Base-by-base conservation (phyloP, 2,888 invertebrate genomes). In the Pollenia amentaria region DNA sequence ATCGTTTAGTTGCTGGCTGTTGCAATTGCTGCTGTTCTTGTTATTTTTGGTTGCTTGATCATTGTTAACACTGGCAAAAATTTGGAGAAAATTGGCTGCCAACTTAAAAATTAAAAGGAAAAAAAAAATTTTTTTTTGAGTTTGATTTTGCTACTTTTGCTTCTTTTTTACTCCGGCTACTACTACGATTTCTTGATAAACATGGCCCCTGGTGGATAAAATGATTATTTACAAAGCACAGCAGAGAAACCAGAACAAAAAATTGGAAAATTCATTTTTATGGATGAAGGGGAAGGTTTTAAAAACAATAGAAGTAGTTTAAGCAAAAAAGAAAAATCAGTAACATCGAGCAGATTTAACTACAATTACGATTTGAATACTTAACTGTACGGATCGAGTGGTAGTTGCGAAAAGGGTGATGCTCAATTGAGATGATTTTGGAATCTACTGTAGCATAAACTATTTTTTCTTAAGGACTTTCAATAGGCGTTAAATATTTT, bases 1-100 rank as follows among this genome's bases (percentile, higher is more conserved):
- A 48, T 14, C 51, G 38, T 21, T 57, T 55, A 21, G 9, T 21
- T 12, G 38, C 18, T 40, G 55, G 65, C n/a, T 65, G 7, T 18
- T 80, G n/a, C 48, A 21, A 16, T 51, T 48, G 48, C 14, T 65
- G 48, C 16, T 48, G n/a, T 48, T 29, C 9, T 38, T 67, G 29
- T 51, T 51, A 12, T 44, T 73, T 29, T 29, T 29, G 29, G 65
- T 48, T 57, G 70, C 21, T 57, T 70, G 64, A 80, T 44, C 83
- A 69, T 83, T 79, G 57, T 62, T 76, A 87, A 72, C 76, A 65
- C 67, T 83, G 83, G 65, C 79, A 83, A 83, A 76, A 80, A 83
- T 87, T 84, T 83, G 57, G 42, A 72, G 72, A 70, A 79, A 80
- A 87, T 84, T 84, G 76, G 57, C 76, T 80, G 83, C 84, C 77